Evolutionary conservation across 1,140 invertebrate species (phyloP).

Genomic region (Muscidifurax raptorellus): DNA sequence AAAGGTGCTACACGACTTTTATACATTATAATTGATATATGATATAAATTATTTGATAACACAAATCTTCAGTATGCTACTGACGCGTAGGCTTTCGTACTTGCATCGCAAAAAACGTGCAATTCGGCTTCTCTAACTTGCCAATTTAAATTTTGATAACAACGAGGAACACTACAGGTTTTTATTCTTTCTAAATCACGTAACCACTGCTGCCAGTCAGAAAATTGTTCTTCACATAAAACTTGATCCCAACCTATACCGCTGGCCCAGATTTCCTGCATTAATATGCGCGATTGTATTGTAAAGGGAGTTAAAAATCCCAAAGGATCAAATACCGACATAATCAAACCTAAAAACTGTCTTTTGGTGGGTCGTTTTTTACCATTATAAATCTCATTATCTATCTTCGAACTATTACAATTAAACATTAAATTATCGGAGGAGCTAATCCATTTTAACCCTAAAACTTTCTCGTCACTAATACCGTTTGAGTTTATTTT

Average conservation of each 20-base stretch:
- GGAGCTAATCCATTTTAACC: too few relatives aligned
- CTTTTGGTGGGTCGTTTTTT: neutral
- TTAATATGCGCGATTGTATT: constrained; percentile 54
- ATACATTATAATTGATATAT: neutral
- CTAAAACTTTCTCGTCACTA: too few relatives aligned
- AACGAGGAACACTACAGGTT: neutral
- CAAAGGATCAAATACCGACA: constrained; percentile 60
- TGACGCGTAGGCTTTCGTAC: constrained; percentile 59
- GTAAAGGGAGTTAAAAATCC: constrained; percentile 54
- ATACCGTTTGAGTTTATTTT: too few relatives aligned
- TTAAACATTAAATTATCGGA: too few relatives aligned
- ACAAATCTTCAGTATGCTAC: constrained; percentile 58
- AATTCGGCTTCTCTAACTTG: constrained; percentile 36
- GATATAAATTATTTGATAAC: neutral
- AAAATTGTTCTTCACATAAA: constrained; percentile 4
- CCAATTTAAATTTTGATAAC: neutral
- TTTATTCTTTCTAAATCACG: constrained; percentile 15
- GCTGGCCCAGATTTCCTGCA: too few relatives aligned
- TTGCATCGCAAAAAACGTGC: constrained; percentile 65
- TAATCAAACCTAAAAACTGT: constrained; percentile 47
- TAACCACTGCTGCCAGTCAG: constrained; percentile 38
- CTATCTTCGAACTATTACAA: too few relatives aligned
- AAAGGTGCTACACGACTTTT: constrained; percentile 9
- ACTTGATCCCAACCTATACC: too few relatives aligned
- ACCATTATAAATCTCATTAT: too few relatives aligned